Evolutionary conservation across 37 sponge, comb jelly and placozoan genomes (phyloP).

Genomic region (Halisarca cf. caerulea): DNA sequence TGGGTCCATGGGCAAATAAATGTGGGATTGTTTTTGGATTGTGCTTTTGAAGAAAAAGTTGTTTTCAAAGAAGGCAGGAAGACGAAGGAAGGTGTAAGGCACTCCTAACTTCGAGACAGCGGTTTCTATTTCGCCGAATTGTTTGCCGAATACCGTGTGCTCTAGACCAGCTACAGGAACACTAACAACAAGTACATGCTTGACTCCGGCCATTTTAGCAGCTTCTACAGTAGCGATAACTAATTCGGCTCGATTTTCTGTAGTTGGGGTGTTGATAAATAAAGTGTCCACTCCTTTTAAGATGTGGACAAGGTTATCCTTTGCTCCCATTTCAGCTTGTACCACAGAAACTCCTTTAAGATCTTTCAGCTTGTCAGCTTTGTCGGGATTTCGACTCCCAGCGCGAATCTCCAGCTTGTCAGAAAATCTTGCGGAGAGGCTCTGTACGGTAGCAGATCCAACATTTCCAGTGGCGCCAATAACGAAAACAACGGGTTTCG

Average conservation of each 20-base stretch:
- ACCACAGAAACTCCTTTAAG: slow-evolving; percentile 40
- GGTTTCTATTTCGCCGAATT: slow-evolving; percentile 16
- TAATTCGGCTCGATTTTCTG: slow-evolving; percentile 38
- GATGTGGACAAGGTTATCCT: slow-evolving; percentile 20
- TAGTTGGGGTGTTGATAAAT: slow-evolving; percentile 41
- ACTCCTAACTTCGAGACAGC: slow-evolving; percentile 22
- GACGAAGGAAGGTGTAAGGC: slow-evolving; percentile 45
- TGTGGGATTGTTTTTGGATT: slow-evolving; percentile 13
- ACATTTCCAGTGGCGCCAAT: slow-evolving; percentile 59
- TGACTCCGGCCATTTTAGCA: slow-evolving; percentile 50
- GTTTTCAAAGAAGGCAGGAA: slow-evolving; percentile 44
- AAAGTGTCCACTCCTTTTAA: slow-evolving; percentile 51
- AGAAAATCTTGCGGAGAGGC: slow-evolving; percentile 38
- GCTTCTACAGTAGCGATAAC: slow-evolving; percentile 36
- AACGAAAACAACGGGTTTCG: slow-evolving; percentile 67
- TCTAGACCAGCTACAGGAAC: slow-evolving; percentile 1
- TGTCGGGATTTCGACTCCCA: slow-evolving; percentile 62
- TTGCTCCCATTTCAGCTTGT: slow-evolving; percentile 47
- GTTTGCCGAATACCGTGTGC: slow-evolving; percentile 39
- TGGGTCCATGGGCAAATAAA: slow-evolving; percentile 49
- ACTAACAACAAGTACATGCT: slow-evolving; percentile 35
- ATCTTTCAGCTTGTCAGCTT: slow-evolving; percentile 36
- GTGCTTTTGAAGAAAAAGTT: background rate
- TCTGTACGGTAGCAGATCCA: slow-evolving; percentile 48
- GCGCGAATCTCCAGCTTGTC: slow-evolving; percentile 59